Percentiles rank a stretch among this genome's conserved stretches.
phyloP scores from a whole-genome alignment of 1,140 invertebrate genomes.

The Subanguina moxae region DNA sequence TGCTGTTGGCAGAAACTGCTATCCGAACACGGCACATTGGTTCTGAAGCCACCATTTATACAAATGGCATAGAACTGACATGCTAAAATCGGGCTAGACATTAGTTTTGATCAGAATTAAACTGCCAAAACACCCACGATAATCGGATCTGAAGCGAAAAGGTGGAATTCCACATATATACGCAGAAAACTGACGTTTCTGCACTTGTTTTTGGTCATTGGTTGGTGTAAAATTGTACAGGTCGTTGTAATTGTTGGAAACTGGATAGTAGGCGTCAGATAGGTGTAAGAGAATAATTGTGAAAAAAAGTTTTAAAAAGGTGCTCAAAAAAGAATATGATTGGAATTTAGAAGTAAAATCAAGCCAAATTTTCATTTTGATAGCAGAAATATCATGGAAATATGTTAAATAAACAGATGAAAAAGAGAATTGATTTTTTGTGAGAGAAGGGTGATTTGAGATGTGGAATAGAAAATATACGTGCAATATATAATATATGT shows the following conservation, averaged over 20 bases:
- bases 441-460: too few species aligned
- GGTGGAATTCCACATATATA: constrained; percentile 35
- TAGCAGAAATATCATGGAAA: too few species aligned
- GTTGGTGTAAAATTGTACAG: not conserved
- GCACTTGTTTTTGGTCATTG: not conserved
- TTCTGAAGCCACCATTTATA: constrained; percentile 30
- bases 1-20: constrained; percentile 1
- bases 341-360: too few species aligned
- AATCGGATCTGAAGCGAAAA: constrained; percentile 33
- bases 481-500: too few species aligned
- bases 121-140: constrained; percentile 22
- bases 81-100: constrained; percentile 29
- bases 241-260: not conserved
- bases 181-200: constrained; percentile 18
- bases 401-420: too few species aligned
- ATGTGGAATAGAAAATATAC: too few species aligned
- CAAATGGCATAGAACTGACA: constrained; percentile 33
- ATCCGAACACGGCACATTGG: constrained; percentile 13
- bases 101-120: constrained; percentile 8
- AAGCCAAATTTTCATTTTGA: too few species aligned
- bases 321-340: too few species aligned
- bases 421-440: too few species aligned
- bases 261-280: not conserved
- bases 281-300: not conserved
- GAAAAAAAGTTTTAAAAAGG: too few species aligned